Evolutionary conservation across 2,888 invertebrate genomes (phyloP).

Genomic region (Gari tellinella): DNA sequence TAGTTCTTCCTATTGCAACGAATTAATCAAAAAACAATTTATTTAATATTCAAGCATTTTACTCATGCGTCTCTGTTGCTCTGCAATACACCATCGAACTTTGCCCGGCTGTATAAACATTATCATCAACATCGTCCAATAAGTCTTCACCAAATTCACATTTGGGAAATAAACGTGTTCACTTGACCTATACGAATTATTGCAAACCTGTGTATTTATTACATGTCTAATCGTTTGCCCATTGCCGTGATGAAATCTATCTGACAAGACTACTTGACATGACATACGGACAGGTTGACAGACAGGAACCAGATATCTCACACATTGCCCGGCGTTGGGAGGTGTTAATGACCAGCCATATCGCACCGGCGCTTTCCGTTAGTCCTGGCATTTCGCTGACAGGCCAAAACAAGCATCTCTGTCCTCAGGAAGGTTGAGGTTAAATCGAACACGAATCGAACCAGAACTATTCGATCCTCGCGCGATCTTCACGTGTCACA

Average conservation of each 20-base stretch:
- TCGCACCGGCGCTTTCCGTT: conserved; percentile 54
- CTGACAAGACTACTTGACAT: conserved; percentile 35
- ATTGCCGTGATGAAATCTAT: conserved; percentile 33
- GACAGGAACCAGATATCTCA: conserved; percentile 45
- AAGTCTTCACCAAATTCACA: too few relatives aligned
- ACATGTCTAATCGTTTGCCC: conserved; percentile 34
- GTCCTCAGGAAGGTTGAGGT: not conserved
- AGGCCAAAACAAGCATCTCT: conserved; percentile 44
- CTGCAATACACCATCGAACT: too few relatives aligned
- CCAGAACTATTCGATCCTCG: too few relatives aligned
- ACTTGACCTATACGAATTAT: not conserved
- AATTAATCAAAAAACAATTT: too few relatives aligned
- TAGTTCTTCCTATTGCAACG: too few relatives aligned
- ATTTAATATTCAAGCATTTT: too few relatives aligned
- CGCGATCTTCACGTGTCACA: not conserved
- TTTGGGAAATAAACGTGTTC: too few relatives aligned
- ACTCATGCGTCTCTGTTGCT: too few relatives aligned
- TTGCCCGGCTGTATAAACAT: too few relatives aligned
- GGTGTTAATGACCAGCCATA: conserved; percentile 59
- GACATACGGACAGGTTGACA: conserved; percentile 57
- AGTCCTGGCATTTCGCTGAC: conserved; percentile 56
- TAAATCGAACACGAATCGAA: too few relatives aligned
- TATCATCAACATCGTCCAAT: too few relatives aligned
- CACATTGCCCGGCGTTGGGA: conserved; percentile 44
- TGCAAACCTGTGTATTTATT: conserved; percentile 29